Conservation (phyloP, 2,888 invertebrate genomes). For the Agrochola litura region DNA sequence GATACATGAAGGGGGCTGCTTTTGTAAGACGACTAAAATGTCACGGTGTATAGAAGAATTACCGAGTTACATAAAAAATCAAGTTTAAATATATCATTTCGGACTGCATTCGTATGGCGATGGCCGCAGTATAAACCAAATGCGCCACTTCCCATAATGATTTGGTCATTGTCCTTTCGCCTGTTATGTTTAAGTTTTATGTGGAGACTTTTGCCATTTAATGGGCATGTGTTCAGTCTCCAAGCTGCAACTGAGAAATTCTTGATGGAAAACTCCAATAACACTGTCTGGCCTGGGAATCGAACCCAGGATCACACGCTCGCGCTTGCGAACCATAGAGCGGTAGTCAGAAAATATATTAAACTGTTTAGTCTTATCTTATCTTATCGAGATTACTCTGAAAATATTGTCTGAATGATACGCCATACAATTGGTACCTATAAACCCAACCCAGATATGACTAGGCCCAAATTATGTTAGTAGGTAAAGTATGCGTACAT, state of each 20-base stretch:
- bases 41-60: too few species aligned
- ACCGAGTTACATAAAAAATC: too few species aligned
- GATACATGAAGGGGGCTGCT: too few species aligned
- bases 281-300: background rate
- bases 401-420: conserved; percentile 34
- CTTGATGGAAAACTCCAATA: background rate
- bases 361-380: background rate
- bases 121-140: too few species aligned
- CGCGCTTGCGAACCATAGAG: background rate
- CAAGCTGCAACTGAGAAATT: background rate
- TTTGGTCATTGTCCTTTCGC: background rate
- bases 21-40: too few species aligned
- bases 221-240: background rate
- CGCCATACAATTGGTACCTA: conserved; percentile 1
- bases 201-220: background rate
- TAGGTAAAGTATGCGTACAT: background rate
- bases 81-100: too few species aligned
- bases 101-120: too few species aligned
- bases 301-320: background rate
- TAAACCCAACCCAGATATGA: conserved; percentile 24
- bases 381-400: conserved; percentile 36
- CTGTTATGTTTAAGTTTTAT: background rate
- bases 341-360: conserved; percentile 1
- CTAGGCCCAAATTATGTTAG: conserved; percentile 18
- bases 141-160: too few species aligned